phyloP scores from a whole-genome alignment of 1,140 invertebrate genomes.

The Anastrepha ludens region DNA sequence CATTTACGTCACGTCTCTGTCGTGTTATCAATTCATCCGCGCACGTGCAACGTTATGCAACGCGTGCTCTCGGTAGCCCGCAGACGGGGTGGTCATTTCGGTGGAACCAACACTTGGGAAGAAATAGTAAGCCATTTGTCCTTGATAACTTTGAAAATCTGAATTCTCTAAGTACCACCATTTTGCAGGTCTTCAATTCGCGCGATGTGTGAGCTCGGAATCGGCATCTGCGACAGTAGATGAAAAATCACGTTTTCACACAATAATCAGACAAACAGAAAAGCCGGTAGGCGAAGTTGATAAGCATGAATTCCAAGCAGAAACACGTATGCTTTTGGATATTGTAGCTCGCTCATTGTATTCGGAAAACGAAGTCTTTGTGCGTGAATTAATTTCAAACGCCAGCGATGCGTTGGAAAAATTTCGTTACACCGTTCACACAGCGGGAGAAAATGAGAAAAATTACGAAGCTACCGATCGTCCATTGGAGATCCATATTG shows the following conservation, averaged over 20 bases:
- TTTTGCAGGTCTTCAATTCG: conserved; percentile 42
- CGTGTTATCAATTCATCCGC: background rate
- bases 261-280: conserved; percentile 77
- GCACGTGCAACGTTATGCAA: conserved; percentile 57
- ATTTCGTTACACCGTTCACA: conserved; percentile 84
- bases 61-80: background rate
- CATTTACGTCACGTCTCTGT: conserved; percentile 54
- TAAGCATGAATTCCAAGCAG: conserved; percentile 94
- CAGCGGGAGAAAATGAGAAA: conserved; percentile 72
- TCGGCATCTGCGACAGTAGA: background rate
- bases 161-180: background rate
- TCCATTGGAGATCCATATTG: conserved; percentile 90
- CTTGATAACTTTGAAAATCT: background rate
- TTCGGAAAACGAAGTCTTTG: conserved; percentile 98
- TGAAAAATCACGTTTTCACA: conserved; percentile 61
- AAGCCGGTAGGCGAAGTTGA: conserved; percentile 77
- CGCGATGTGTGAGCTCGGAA: background rate
- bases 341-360: conserved; percentile 98
- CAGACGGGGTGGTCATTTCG: background rate
- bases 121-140: conserved; percentile 19
- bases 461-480: conserved; percentile 76
- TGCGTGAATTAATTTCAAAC: conserved; percentile 97
- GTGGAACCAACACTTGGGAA: conserved; percentile 41
- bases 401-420: conserved; percentile 98
- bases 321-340: conserved; percentile 95